Evolutionary conservation across 2,113 vertebrate species (phyloP).

Genomic region (Oryctolagus cuniculus): DNA sequence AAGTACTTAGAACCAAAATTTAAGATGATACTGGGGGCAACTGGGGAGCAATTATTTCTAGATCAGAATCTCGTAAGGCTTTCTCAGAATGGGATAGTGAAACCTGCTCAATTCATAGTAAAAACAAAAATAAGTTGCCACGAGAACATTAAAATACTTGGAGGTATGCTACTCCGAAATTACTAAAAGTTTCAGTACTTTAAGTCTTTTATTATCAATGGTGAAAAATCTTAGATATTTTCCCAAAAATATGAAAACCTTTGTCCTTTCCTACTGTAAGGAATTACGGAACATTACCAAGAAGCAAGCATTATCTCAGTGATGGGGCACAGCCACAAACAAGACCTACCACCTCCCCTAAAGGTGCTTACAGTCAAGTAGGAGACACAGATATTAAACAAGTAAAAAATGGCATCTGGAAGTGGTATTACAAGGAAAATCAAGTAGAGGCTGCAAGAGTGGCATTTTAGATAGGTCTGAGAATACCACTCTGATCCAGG

Average conservation of each 20-base stretch:
- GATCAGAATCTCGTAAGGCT: neutral
- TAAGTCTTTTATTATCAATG: constrained; percentile 4
- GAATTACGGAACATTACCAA: neutral
- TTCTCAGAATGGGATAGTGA: neutral
- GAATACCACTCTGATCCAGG: neutral
- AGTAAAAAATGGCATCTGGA: neutral
- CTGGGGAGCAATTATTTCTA: neutral
- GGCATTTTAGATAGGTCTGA: neutral
- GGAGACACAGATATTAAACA: neutral
- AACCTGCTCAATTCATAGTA: neutral
- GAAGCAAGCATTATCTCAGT: neutral
- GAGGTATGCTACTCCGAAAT: neutral
- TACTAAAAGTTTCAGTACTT: neutral
- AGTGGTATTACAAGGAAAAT: neutral
- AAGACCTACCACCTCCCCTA: neutral
- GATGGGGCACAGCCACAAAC: neutral
- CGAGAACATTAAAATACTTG: neutral
- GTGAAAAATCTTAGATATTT: neutral
- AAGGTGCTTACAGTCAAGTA: neutral
- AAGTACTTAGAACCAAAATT: neutral
- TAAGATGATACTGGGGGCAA: neutral
- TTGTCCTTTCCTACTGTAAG: neutral
- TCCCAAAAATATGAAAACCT: neutral
- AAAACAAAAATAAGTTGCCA: constrained; percentile 15
- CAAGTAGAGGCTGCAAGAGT: neutral